Evolutionary conservation across 1,140 invertebrate genomes (phyloP).

Genomic region (Cheumatopsyche charites): DNA sequence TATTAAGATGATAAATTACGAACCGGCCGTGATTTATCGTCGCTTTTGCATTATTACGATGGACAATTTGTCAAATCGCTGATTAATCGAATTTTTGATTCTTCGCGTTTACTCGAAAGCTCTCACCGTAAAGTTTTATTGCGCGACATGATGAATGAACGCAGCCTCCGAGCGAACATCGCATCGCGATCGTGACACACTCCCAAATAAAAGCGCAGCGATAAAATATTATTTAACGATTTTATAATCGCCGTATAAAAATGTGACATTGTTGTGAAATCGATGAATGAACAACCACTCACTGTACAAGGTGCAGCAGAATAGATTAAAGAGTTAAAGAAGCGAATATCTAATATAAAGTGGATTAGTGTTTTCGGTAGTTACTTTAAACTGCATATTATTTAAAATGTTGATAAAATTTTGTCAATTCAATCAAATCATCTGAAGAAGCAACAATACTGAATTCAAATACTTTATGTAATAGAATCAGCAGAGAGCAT

Average conservation of each 20-base stretch:
- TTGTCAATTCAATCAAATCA: neutral
- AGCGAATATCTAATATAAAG: neutral
- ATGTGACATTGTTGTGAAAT: neutral
- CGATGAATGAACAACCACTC: no score
- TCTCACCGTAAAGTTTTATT: neutral
- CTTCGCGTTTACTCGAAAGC: neutral
- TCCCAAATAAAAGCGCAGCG: neutral
- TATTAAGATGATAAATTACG: constrained; percentile 31
- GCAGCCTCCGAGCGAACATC: neutral
- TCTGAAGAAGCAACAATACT: neutral
- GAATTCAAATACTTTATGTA: neutral
- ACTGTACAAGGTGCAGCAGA: no score
- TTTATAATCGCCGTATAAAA: neutral
- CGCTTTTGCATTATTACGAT: constrained; percentile 17
- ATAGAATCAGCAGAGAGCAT: neutral
- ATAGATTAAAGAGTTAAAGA: neutral
- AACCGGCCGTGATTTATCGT: constrained; percentile 14
- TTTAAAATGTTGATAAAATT: neutral
- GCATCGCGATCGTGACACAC: neutral
- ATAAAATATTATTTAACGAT: neutral
- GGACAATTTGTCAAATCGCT: constrained; percentile 20
- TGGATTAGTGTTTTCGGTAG: neutral
- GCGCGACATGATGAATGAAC: no score
- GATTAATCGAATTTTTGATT: constrained; percentile 16
- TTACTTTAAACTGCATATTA: neutral